Conservation (phyloP, 2,888 invertebrate genomes). For the Schrankia costaestrigalis region DNA sequence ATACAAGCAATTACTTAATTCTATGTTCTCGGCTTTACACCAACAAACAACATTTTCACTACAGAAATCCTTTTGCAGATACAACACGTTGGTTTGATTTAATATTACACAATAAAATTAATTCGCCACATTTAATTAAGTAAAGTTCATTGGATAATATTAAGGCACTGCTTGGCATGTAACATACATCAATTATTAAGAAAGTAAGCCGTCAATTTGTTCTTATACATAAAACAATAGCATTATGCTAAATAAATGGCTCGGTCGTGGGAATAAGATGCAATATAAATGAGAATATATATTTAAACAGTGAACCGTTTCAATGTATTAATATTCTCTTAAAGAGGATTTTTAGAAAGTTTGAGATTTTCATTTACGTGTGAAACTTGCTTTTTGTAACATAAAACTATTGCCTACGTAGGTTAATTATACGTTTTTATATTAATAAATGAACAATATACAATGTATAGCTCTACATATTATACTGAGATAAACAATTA, state of each 20-base stretch:
- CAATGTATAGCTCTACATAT: too few species aligned
- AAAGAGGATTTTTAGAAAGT: conserved; percentile 44
- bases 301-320: conserved; percentile 27
- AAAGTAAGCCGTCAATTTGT: conserved; percentile 34
- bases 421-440: too few species aligned
- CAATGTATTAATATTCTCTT: conserved; percentile 27
- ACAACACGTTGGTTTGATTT: too few species aligned
- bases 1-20: too few species aligned
- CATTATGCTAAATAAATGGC: conserved; percentile 28
- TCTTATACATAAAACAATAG: conserved; percentile 29
- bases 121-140: too few species aligned
- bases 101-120: too few species aligned
- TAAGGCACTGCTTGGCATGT: neutral
- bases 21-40: too few species aligned
- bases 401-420: too few species aligned
- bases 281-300: conserved; percentile 29
- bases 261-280: conserved; percentile 39
- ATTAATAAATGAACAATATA: too few species aligned
- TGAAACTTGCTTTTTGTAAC: conserved; percentile 17
- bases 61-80: too few species aligned
- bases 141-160: neutral
- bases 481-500: too few species aligned
- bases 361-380: conserved; percentile 28
- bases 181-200: conserved; percentile 24
- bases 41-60: too few species aligned